These are phyloP conservation scores for Protodeltote pygarga DNA, from an alignment of 2,888 invertebrate genomes.

Conservation along the genomic window DNA sequence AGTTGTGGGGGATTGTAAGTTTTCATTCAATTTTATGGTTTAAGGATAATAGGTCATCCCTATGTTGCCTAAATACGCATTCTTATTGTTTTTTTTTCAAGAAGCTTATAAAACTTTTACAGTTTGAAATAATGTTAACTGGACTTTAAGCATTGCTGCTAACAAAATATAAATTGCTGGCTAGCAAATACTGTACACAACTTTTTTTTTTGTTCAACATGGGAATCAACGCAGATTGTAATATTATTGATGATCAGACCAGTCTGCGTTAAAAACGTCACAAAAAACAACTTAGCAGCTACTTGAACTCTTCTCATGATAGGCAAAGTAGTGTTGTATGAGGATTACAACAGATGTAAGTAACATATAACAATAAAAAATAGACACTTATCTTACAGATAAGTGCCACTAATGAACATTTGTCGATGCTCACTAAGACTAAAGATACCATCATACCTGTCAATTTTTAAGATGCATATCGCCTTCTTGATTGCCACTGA, in stretches of 20 bases:
- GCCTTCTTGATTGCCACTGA: slow-evolving; percentile 36
- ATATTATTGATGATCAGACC: no score
- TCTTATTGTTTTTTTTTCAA: no score
- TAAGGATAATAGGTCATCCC: neutral
- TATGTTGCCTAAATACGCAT: no score
- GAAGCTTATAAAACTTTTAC: no score
- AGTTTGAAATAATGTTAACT: no score
- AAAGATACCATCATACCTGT: slow-evolving; percentile 43
- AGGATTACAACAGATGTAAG: slow-evolving; percentile 9
- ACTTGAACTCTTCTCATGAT: slow-evolving; percentile 11
- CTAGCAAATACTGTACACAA: neutral
- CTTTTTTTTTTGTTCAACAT: neutral
- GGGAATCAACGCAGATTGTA: no score
- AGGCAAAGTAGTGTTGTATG: slow-evolving; percentile 8
- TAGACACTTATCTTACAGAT: slow-evolving; percentile 22
- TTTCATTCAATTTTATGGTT: no score
- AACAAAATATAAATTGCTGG: no score
- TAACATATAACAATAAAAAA: slow-evolving; percentile 26
- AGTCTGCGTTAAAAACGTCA: neutral
- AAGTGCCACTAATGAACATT: slow-evolving; percentile 43
- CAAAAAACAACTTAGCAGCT: slow-evolving; percentile 13
- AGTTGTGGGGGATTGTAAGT: neutral
- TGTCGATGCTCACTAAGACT: slow-evolving; percentile 28
- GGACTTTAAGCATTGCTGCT: no score
- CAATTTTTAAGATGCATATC: slow-evolving; percentile 47